Percentiles rank a stretch among this genome's conserved stretches.
These are phyloP conservation scores for Phragmatobia fuliginosa DNA, from an alignment of 2,888 invertebrate genomes.

Conservation along the genomic window DNA sequence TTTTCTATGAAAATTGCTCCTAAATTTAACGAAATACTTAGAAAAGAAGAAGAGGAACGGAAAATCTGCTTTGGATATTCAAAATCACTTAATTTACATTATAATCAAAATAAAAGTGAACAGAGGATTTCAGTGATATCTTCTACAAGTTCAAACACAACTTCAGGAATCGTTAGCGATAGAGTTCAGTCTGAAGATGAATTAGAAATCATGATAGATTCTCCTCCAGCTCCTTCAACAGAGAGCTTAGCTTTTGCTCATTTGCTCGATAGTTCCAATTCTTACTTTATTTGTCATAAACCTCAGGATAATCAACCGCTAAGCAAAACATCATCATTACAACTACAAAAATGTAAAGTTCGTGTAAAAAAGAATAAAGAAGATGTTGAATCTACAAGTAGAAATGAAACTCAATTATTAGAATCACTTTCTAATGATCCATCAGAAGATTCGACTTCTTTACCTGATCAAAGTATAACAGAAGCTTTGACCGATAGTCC, in stretches of 20 bases:
- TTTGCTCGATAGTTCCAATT: slow-evolving; percentile 88
- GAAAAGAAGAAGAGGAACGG: slow-evolving; percentile 92
- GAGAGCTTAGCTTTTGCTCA: slow-evolving; percentile 94
- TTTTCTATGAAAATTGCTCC: slow-evolving; percentile 97
- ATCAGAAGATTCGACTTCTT: slow-evolving; percentile 71
- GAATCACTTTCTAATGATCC: slow-evolving; percentile 64
- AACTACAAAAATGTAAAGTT: slow-evolving; percentile 72
- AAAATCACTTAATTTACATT: slow-evolving; percentile 87
- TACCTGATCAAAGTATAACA: slow-evolving; percentile 76
- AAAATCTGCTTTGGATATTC: slow-evolving; percentile 92
- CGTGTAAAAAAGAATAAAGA: slow-evolving; percentile 70
- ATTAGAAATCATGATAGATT: slow-evolving; percentile 94
- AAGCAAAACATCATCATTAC: slow-evolving; percentile 75
- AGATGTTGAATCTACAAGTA: slow-evolving; percentile 59
- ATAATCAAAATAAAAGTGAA: slow-evolving; percentile 89
- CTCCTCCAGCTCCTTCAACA: slow-evolving; percentile 94
- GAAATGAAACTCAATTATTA: slow-evolving; percentile 59
- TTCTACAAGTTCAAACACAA: slow-evolving; percentile 98
- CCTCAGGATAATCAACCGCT: slow-evolving; percentile 67
- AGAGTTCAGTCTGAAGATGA: slow-evolving; percentile 98
- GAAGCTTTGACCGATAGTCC: slow-evolving; percentile 86
- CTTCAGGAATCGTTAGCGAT: slow-evolving; percentile 98
- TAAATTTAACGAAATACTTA: slow-evolving; percentile 92
- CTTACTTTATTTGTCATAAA: slow-evolving; percentile 74
- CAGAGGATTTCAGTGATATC: slow-evolving; percentile 96